Percentiles rank a stretch among this genome's conserved stretches.
Evolutionary conservation across 2,797 vertebrate species (phyloP).

Genomic region (Melanotaenia trifasciata): DNA sequence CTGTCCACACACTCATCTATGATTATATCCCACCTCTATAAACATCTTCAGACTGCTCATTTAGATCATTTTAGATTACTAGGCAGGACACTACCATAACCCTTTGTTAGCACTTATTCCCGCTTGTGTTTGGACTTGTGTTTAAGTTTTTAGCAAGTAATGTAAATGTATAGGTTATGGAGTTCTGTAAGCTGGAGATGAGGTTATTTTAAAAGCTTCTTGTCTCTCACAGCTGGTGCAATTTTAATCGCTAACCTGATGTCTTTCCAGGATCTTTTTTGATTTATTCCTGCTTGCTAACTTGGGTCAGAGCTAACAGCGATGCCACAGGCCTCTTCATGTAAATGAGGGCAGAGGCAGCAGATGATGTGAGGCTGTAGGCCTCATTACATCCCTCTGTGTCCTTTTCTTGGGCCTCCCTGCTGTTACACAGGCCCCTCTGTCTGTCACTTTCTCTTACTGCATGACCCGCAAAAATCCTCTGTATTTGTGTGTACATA

Average conservation of each 20-base stretch:
- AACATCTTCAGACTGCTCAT: constrained; percentile 65
- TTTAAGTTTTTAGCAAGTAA: constrained; percentile 34
- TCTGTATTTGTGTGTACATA: constrained; percentile 62
- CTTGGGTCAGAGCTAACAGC: background rate
- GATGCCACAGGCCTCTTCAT: constrained; percentile 8
- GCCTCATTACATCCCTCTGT: constrained; percentile 48
- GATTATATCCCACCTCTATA: constrained; percentile 61
- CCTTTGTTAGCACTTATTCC: constrained; percentile 46
- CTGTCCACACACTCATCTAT: constrained; percentile 42
- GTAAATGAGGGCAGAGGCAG: constrained; percentile 37
- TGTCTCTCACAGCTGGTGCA: background rate
- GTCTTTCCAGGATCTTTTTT: constrained; percentile 1
- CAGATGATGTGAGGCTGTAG: constrained; percentile 45
- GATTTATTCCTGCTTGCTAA: background rate
- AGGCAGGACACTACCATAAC: constrained; percentile 45
- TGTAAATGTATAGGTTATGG: constrained; percentile 43
- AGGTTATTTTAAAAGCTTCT: constrained; percentile 26
- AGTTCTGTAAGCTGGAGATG: constrained; percentile 19
- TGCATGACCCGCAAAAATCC: constrained; percentile 54
- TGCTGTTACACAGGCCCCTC: constrained; percentile 71
- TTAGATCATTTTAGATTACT: constrained; percentile 63
- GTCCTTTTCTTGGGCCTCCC: constrained; percentile 65
- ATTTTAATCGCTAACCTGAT: background rate
- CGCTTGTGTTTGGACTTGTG: constrained; percentile 36
- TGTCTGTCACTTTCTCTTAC: constrained; percentile 77